These are phyloP conservation scores for Cyphomyrus discorhynchus DNA, from an alignment of 2,113 vertebrate genomes.

Conservation along the genomic window DNA sequence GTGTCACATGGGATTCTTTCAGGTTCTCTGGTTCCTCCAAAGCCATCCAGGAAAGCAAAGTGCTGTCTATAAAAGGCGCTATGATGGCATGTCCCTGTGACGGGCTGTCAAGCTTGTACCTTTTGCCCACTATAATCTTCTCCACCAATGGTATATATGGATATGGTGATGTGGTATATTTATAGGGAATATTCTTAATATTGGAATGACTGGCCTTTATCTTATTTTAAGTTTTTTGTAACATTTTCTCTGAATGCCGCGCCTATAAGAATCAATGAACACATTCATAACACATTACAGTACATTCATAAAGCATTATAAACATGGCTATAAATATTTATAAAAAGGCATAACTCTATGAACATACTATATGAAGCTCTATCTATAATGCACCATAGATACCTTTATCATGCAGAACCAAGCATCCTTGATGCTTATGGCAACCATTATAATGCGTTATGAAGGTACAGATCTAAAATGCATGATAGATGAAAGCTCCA, in stretches of 20 bases:
- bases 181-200: background rate
- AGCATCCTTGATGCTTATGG: too few species aligned
- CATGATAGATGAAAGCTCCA: too few species aligned
- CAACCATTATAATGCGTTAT: too few species aligned
- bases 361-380: too few species aligned
- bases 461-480: too few species aligned
- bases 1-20: background rate
- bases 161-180: background rate
- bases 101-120: background rate
- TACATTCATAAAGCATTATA: too few species aligned
- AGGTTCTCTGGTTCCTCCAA: background rate
- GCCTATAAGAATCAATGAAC: too few species aligned
- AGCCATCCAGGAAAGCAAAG: background rate
- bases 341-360: too few species aligned
- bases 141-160: background rate
- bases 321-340: too few species aligned
- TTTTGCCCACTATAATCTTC: background rate
- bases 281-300: too few species aligned
- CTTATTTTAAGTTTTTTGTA: background rate
- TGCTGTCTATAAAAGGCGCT: background rate
- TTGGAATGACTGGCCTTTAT: background rate
- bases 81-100: background rate
- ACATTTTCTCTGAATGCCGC: background rate
- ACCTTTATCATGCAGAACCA: too few species aligned
- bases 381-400: too few species aligned